phyloP scores from a whole-genome alignment of 1,140 invertebrate genomes.

The Cataglyphis hispanica region DNA sequence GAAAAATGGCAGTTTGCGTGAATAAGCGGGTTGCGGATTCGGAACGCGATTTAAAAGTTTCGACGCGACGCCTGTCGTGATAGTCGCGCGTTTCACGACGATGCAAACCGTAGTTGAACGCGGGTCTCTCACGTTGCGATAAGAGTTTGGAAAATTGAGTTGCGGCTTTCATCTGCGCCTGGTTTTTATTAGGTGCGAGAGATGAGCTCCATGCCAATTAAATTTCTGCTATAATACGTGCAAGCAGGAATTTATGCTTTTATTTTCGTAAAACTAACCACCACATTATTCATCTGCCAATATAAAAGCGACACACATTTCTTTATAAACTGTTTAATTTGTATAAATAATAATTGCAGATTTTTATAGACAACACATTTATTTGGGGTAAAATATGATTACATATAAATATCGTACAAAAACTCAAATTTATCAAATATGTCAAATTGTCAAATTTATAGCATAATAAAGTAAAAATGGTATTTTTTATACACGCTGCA shows the following conservation, averaged over 20 bases:
- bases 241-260: neutral
- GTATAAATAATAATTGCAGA: no score
- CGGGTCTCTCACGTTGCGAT: constrained; percentile 21
- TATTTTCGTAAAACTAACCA: constrained; percentile 2
- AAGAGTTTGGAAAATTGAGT: constrained; percentile 41
- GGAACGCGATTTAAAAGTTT: constrained; percentile 51
- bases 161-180: neutral
- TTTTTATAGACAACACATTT: neutral
- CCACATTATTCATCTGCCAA: neutral
- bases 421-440: no score
- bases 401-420: neutral
- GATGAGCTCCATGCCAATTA: neutral
- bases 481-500: neutral
- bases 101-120: neutral
- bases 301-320: neutral
- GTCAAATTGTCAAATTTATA: no score
- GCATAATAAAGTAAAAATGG: neutral
- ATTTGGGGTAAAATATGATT: constrained; percentile 5
- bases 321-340: neutral
- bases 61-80: neutral
- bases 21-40: constrained; percentile 37
- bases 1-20: constrained; percentile 34
- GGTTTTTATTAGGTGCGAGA: constrained; percentile 14
- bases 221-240: neutral
- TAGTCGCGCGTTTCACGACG: constrained; percentile 25